Evolutionary conservation across 2,113 vertebrate genomes (phyloP).

Genomic region (Tragulus kanchil): DNA sequence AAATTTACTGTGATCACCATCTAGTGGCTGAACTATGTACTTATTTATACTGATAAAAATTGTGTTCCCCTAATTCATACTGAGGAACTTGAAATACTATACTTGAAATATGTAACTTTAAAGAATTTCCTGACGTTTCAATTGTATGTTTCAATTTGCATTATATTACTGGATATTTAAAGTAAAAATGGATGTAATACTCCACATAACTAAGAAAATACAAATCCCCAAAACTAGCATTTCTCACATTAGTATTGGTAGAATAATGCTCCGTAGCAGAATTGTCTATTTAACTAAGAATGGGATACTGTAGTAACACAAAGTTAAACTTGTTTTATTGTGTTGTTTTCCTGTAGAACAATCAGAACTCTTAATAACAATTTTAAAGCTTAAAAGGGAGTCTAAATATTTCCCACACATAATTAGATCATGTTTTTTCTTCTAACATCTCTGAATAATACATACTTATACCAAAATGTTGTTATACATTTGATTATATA

Average conservation of each 20-base stretch:
- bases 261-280: background rate
- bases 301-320: background rate
- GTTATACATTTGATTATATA: background rate
- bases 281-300: background rate
- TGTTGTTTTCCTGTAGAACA: background rate
- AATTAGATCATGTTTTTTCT: background rate
- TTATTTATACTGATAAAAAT: background rate
- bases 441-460: background rate
- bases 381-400: background rate
- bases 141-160: background rate
- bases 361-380: background rate
- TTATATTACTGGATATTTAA: background rate
- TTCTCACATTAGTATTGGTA: background rate
- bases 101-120: conserved; percentile 3
- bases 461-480: background rate
- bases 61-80: background rate
- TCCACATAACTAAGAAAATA: conserved; percentile 10
- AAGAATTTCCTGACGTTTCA: conserved; percentile 41
- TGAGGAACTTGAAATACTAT: conserved; percentile 20
- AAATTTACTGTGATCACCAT: background rate
- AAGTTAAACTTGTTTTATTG: background rate
- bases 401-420: background rate
- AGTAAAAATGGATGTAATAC: conserved; percentile 4
- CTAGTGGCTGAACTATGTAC: conserved; percentile 15
- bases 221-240: background rate